Conservation (phyloP, 2,888 invertebrate genomes). For the Habrosyne pyritoides region DNA sequence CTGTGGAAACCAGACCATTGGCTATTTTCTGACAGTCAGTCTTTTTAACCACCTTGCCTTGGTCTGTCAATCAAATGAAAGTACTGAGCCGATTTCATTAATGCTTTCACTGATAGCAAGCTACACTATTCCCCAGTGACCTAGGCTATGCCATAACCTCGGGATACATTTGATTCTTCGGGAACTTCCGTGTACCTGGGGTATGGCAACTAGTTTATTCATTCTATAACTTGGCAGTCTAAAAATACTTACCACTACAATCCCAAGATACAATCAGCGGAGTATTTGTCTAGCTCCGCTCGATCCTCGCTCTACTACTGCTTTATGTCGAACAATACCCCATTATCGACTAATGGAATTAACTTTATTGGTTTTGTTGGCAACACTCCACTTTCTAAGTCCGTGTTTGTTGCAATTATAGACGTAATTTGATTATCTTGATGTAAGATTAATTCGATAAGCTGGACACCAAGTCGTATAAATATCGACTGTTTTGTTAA, state of each 20-base stretch:
- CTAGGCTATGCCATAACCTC: no score
- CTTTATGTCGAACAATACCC: conserved; percentile 34
- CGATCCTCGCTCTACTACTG: conserved; percentile 14
- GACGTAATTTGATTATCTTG: background rate
- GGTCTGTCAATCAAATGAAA: no score
- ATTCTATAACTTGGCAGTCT: conserved; percentile 1
- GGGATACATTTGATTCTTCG: no score
- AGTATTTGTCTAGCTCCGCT: conserved; percentile 24
- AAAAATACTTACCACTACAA: conserved; percentile 10
- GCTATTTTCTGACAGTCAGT: no score
- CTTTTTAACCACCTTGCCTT: no score
- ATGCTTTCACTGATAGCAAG: no score
- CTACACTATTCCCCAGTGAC: no score
- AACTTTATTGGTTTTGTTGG: conserved; percentile 20
- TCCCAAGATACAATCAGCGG: conserved; percentile 17
- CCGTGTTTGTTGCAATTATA: background rate
- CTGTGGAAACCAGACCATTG: no score
- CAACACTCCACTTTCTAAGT: conserved; percentile 9
- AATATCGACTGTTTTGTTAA: no score
- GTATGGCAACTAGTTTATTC: no score
- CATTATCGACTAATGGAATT: conserved; percentile 37
- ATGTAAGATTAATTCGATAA: background rate
- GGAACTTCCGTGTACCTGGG: no score
- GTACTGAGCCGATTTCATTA: no score
- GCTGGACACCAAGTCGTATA: background rate